Evolutionary conservation across 2,888 invertebrate species (phyloP).

Genomic region (Quadroppia sp.): DNA sequence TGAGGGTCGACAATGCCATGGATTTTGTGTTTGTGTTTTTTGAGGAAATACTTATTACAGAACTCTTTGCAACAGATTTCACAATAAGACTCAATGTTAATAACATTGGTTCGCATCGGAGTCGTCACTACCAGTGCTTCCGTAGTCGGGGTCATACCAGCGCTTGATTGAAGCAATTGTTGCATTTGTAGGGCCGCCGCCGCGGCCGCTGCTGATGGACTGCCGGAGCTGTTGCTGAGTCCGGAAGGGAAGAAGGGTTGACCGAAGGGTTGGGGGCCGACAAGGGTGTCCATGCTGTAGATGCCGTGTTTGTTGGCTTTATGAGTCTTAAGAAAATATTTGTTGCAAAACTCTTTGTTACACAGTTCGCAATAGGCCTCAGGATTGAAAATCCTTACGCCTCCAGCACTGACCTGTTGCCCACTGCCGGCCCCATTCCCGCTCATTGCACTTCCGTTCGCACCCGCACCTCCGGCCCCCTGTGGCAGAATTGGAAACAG

Average conservation of each 20-base stretch:
- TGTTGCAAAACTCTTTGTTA: constrained; percentile 98
- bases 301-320: constrained; percentile 97
- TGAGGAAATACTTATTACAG: constrained; percentile 96
- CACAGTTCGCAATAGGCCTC: constrained; percentile 96
- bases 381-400: constrained; percentile 77
- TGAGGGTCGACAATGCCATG: constrained; percentile 66
- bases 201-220: constrained; percentile 34
- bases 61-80: constrained; percentile 97
- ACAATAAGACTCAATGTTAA: constrained; percentile 63
- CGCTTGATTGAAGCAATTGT: constrained; percentile 37
- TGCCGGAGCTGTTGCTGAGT: constrained; percentile 47
- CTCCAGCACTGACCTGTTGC: constrained; percentile 40
- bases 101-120: constrained; percentile 25
- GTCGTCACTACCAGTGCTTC: constrained; percentile 37
- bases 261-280: constrained; percentile 19
- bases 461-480: background rate
- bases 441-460: constrained; percentile 36
- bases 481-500: constrained; percentile 46
- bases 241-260: constrained; percentile 59
- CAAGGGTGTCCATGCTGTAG: constrained; percentile 60
- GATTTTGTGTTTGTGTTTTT: constrained; percentile 96
- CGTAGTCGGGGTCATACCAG: constrained; percentile 34
- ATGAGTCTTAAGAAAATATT: constrained; percentile 95
- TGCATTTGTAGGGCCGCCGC: constrained; percentile 41
- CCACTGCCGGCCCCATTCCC: constrained; percentile 36